These are phyloP conservation scores for Sinocyclocheilus grahami DNA, from an alignment of 2,113 vertebrate species.

Conservation along the genomic window DNA sequence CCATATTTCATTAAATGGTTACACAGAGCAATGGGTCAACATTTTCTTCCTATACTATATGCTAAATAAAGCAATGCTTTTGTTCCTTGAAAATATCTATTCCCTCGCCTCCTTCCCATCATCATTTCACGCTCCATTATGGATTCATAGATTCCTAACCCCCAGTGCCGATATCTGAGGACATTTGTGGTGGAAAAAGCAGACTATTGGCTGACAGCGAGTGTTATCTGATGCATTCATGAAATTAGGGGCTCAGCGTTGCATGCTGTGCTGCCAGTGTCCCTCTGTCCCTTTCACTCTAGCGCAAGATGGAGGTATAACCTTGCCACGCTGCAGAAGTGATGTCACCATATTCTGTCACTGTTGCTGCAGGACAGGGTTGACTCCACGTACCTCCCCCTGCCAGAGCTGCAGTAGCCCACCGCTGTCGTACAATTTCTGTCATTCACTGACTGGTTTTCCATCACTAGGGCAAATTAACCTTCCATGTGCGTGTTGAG, in stretches of 20 bases:
- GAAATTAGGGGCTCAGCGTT: conserved; percentile 52
- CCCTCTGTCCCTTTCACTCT: conserved; percentile 20
- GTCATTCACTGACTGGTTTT: conserved; percentile 29
- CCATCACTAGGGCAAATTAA: conserved; percentile 31
- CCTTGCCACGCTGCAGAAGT: conserved; percentile 74
- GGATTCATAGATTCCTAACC: conserved; percentile 56
- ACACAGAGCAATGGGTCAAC: neutral
- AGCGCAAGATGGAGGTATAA: conserved; percentile 66
- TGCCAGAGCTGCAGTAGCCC: conserved; percentile 54
- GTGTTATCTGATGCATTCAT: conserved; percentile 75
- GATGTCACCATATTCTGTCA: conserved; percentile 74
- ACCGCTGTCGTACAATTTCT: conserved; percentile 21
- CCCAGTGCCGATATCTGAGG: conserved; percentile 54
- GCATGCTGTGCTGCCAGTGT: neutral
- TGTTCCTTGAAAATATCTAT: conserved; percentile 58
- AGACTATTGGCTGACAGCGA: conserved; percentile 73
- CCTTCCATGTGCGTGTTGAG: neutral
- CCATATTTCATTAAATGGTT: conserved; percentile 1
- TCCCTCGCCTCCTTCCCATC: conserved; percentile 39
- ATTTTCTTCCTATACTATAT: conserved; percentile 29
- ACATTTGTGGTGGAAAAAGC: conserved; percentile 73
- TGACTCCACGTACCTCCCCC: conserved; percentile 6
- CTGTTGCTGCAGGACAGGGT: conserved; percentile 68
- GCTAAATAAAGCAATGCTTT: conserved; percentile 48
- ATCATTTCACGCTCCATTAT: conserved; percentile 69